phyloP scores from a whole-genome alignment of 2,888 invertebrate genomes.

The Nomada fucata region DNA sequence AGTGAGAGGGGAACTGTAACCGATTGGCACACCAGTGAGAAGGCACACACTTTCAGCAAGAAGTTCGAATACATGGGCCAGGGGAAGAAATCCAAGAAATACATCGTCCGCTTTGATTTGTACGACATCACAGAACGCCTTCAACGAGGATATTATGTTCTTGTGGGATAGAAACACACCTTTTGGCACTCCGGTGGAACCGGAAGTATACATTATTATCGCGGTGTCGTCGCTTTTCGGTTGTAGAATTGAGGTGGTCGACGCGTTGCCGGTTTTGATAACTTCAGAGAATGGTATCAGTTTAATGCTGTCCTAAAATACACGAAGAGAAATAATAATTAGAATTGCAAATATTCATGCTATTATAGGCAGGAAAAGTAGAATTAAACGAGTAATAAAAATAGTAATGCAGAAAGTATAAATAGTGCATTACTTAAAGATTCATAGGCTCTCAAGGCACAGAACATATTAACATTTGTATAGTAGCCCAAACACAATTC shows the following conservation, averaged over 20 bases:
- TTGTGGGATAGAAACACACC: constrained; percentile 93
- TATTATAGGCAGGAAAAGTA: too few species aligned
- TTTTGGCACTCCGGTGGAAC: constrained; percentile 98
- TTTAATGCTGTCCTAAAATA: constrained; percentile 86
- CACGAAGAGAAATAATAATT: neutral
- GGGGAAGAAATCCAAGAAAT: constrained; percentile 97
- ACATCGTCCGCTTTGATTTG: constrained; percentile 90
- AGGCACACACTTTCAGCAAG: constrained; percentile 95
- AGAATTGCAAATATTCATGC: neutral
- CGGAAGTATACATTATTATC: constrained; percentile 99
- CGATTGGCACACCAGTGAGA: constrained; percentile 94
- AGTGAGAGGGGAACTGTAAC: constrained; percentile 98
- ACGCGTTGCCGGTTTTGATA: constrained; percentile 85
- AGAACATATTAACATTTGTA: too few species aligned
- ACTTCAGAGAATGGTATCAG: constrained; percentile 91
- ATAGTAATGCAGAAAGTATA: neutral
- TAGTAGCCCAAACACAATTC: too few species aligned
- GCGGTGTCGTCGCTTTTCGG: constrained; percentile 93
- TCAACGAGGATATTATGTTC: constrained; percentile 92
- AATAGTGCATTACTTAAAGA: too few species aligned
- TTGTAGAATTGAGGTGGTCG: constrained; percentile 81
- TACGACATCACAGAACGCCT: constrained; percentile 92
- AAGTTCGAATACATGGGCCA: constrained; percentile 98
- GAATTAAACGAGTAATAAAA: neutral
- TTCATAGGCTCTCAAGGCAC: too few species aligned